These are phyloP conservation scores for Poecilia latipinna DNA, from an alignment of 2,113 vertebrate genomes.

Conservation along the genomic window DNA sequence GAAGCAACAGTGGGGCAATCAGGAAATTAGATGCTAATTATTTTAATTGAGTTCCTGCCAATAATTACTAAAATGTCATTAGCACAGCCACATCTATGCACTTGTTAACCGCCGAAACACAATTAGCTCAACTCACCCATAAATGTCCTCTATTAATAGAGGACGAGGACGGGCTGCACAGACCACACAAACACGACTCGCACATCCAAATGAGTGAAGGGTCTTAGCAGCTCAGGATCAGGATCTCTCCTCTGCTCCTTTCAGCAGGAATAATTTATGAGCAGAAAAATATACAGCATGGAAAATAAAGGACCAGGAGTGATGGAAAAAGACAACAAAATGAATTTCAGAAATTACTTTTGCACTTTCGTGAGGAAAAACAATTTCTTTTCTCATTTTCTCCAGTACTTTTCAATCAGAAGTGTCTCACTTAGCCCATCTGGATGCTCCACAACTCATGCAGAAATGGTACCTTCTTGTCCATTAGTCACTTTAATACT, in stretches of 20 bases:
- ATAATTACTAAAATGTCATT: slow-evolving; percentile 54
- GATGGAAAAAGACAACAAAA: slow-evolving; percentile 28
- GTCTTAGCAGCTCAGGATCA: background rate
- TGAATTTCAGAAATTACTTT: slow-evolving; percentile 36
- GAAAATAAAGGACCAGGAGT: slow-evolving; percentile 40
- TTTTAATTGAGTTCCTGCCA: slow-evolving; percentile 59
- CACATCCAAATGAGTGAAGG: slow-evolving; percentile 18
- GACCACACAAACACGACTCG: slow-evolving; percentile 17
- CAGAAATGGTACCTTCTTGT: slow-evolving; percentile 3
- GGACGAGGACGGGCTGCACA: slow-evolving; percentile 48
- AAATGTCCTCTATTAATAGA: slow-evolving; percentile 40
- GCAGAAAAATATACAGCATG: slow-evolving; percentile 42
- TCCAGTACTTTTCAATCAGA: background rate
- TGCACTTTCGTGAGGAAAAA: slow-evolving; percentile 26
- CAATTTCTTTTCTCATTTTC: background rate
- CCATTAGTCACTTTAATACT: slow-evolving; percentile 14
- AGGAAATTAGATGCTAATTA: slow-evolving; percentile 50
- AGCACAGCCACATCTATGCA: slow-evolving; percentile 21
- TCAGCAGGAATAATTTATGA: slow-evolving; percentile 34
- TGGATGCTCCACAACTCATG: slow-evolving; percentile 7
- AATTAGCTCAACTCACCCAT: slow-evolving; percentile 66
- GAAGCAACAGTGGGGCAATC: slow-evolving; percentile 13
- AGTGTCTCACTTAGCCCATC: slow-evolving; percentile 35
- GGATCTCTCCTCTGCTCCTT: slow-evolving; percentile 30
- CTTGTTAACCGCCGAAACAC: slow-evolving; percentile 45